Conservation (phyloP, 2,888 invertebrate genomes). For the Trisateles emortualis region DNA sequence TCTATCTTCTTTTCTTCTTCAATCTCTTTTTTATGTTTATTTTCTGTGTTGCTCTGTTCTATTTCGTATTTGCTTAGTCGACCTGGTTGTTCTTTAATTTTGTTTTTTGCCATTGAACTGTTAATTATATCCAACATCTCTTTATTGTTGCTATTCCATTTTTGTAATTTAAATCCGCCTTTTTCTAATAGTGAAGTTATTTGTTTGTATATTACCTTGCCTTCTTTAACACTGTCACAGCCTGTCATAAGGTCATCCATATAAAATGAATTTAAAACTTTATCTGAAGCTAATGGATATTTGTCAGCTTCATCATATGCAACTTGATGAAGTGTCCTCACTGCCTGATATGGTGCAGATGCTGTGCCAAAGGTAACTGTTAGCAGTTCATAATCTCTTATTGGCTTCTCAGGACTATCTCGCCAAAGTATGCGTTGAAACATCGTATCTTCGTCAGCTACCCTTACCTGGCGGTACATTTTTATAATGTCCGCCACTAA, state of each 20-base stretch:
- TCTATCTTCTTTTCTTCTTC: constrained; percentile 9
- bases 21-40: not conserved
- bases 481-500: constrained; percentile 15
- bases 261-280: constrained; percentile 9
- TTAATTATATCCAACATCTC: not conserved
- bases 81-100: not conserved
- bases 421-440: constrained; percentile 19
- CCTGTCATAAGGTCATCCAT: constrained; percentile 18
- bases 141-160: constrained; percentile 15
- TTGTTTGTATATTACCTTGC: constrained; percentile 7
- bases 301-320: constrained; percentile 9
- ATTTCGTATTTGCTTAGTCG: not conserved
- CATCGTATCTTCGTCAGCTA: constrained; percentile 11
- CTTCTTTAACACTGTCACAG: constrained; percentile 2
- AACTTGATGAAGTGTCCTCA: constrained; percentile 10
- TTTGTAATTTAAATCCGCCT: constrained; percentile 17
- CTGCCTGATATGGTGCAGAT: constrained; percentile 15
- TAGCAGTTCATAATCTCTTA: not conserved
- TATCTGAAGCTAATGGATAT: constrained; percentile 5
- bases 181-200: constrained; percentile 6
- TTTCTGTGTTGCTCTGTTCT: not conserved
- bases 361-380: constrained; percentile 20
- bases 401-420: not conserved
- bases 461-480: constrained; percentile 24
- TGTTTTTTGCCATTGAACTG: not conserved